Conservation (phyloP, 2,888 invertebrate genomes). For the Clepsis dumicolana region DNA sequence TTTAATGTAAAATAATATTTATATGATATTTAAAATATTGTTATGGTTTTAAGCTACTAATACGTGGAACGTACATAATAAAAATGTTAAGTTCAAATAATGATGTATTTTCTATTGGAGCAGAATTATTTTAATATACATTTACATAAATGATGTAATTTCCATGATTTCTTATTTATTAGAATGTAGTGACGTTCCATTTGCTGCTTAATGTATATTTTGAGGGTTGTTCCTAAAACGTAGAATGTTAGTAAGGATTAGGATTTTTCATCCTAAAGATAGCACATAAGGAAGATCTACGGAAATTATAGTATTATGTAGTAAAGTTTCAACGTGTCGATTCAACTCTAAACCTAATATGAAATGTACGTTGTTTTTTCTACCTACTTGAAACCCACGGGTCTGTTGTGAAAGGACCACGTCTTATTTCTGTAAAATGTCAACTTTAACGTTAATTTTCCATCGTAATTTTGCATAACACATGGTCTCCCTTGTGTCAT, state of each 20-base stretch:
- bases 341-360: neutral
- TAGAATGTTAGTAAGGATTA: conserved; percentile 60
- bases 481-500: conserved; percentile 27
- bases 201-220: conserved; percentile 67
- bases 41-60: conserved; percentile 71
- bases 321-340: neutral
- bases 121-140: conserved; percentile 33
- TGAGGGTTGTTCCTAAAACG: conserved; percentile 78
- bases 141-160: conserved; percentile 23
- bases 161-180: conserved; percentile 54
- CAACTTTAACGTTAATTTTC: neutral
- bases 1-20: conserved; percentile 85
- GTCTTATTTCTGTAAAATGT: neutral
- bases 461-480: neutral
- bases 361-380: neutral
- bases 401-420: too few relatives aligned
- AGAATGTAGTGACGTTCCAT: conserved; percentile 67
- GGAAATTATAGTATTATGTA: conserved; percentile 21
- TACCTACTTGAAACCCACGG: too few relatives aligned
- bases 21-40: conserved; percentile 82
- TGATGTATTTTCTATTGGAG: conserved; percentile 18
- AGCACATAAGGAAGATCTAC: conserved; percentile 34
- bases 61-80: conserved; percentile 72
- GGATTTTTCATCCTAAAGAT: conserved; percentile 40
- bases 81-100: conserved; percentile 44